phyloP scores from a whole-genome alignment of 2,113 vertebrate genomes.

The Ptyas mucosa region DNA sequence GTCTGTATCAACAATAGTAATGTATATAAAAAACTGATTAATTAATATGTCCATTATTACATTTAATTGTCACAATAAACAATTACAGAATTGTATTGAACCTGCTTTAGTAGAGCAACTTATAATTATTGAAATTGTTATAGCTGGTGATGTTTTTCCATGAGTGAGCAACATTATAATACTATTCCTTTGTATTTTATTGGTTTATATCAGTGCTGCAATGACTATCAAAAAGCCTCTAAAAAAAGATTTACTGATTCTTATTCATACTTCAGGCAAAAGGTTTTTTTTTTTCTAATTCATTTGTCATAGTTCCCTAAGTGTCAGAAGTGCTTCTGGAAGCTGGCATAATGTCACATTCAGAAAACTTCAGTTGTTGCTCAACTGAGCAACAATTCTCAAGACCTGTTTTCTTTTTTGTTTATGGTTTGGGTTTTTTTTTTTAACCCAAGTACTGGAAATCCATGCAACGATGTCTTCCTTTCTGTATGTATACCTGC shows the following conservation, averaged over 20 bases:
- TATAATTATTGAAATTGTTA: not conserved
- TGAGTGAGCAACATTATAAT: not conserved
- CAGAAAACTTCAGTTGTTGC: constrained; percentile 47
- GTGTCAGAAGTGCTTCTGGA: constrained; percentile 20
- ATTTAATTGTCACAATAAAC: constrained; percentile 8
- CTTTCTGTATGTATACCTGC: not conserved
- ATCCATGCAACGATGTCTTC: not conserved
- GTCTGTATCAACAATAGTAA: too few species aligned
- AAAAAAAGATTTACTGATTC: constrained; percentile 19
- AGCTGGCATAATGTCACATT: constrained; percentile 46
- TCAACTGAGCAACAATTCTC: constrained; percentile 2
- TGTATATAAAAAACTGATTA: too few species aligned
- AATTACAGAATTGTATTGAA: not conserved
- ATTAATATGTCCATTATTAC: too few species aligned
- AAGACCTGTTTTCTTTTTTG: constrained; percentile 14
- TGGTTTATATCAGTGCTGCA: not conserved
- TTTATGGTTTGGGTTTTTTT: not conserved
- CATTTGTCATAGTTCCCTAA: constrained; percentile 21
- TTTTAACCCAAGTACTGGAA: not conserved
- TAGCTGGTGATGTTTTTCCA: not conserved
- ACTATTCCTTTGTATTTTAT: constrained; percentile 5
- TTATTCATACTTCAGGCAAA: not conserved
- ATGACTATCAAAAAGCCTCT: constrained; percentile 20
- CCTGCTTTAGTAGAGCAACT: not conserved
- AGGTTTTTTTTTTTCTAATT: constrained; percentile 38